Conservation (phyloP, 2,113 vertebrate species). For the Erpornis zantholeuca region DNA sequence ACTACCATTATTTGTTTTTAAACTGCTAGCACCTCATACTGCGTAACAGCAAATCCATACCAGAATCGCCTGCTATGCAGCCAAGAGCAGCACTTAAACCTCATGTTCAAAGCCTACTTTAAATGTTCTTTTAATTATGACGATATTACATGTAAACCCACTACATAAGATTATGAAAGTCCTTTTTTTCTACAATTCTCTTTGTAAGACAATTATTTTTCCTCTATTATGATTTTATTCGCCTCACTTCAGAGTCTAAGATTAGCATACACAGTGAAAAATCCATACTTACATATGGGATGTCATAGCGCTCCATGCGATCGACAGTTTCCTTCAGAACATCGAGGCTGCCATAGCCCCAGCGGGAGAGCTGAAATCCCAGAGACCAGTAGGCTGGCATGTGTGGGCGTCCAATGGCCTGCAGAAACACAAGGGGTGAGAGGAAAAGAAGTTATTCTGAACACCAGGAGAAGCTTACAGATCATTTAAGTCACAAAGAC, state of each 20-base stretch:
- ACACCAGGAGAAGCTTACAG: background rate
- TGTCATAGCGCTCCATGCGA: slow-evolving; percentile 71
- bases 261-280: background rate
- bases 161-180: background rate
- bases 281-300: slow-evolving; percentile 80
- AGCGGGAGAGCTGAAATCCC: slow-evolving; percentile 86
- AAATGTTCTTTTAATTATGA: background rate
- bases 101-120: background rate
- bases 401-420: slow-evolving; percentile 78
- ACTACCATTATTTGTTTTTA: background rate
- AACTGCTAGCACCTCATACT: background rate
- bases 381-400: slow-evolving; percentile 89
- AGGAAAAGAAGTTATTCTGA: background rate
- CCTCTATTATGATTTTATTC: background rate
- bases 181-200: background rate
- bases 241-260: background rate
- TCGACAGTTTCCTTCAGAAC: slow-evolving; percentile 76
- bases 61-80: background rate
- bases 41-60: background rate
- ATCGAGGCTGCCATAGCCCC: slow-evolving; percentile 78
- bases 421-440: background rate
- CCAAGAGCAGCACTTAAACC: background rate
- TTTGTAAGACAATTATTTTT: background rate
- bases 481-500: background rate
- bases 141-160: background rate